Base-by-base conservation (phyloP, 2,113 vertebrate species). In the Cavia aperea region DNA sequence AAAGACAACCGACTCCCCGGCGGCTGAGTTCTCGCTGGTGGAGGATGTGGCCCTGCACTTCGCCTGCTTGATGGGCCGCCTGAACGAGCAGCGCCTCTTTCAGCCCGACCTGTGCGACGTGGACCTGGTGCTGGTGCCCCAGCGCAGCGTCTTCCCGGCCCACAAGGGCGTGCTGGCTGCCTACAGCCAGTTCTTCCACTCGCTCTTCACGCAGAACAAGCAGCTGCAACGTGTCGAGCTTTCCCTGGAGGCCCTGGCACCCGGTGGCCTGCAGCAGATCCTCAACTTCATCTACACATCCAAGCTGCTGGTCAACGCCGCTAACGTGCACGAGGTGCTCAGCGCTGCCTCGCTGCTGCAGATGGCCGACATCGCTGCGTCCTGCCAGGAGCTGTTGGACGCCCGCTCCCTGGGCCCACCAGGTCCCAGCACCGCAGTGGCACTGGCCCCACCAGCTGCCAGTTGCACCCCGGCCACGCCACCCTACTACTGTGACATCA, bases 241-340 rank as follows among this genome's bases (percentile, higher is more conserved):
- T 89, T 99, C 99, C 0, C 96, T 99, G 97, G 98, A 99, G 93
- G 98, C 98, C 1, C 97, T 99, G 96, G 99, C 98, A 14, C 98
- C 98, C 0, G 98, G 98, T 51, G 99, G 99, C 95, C 98, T 99
- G 86, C 98, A 99, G 97, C 99, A 99, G 97, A 99, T 99, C 97
- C 98, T 99, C 94, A 99, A 99, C 97, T 99, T 99, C 98, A 99
- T 99, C 97, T 99, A 99, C 97, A 99, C 99, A 14, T 99, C 99
- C 95, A 99, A 98, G 97, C 98, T 99, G 95, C 98, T 99, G 73
- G 99, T 99, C 95, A 99, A 98, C 96, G 97, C 98, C 7, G 97
- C 98, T 97, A 99, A 98, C 51, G 98, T 99, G 75, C 98, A 98
- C 86, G 98, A 99, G 66, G 99, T 99, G 95, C 97, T 99, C 90